phyloP scores from a whole-genome alignment of 2,888 invertebrate genomes.

The Microplitis manilae region DNA sequence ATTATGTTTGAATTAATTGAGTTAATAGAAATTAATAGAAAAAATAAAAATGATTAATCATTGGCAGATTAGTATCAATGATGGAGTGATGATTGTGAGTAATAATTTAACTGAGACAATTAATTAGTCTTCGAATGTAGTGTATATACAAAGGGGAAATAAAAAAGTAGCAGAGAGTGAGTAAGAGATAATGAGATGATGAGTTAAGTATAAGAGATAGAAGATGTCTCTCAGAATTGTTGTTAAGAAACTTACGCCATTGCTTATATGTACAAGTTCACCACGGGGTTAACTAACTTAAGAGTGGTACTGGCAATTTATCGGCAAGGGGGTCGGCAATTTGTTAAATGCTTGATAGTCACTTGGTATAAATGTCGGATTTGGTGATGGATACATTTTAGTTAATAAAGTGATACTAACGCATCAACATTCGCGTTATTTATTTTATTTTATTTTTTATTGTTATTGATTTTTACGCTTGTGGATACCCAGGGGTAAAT shows the following conservation, averaged over 20 bases:
- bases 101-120: neutral
- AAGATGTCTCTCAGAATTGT: slow-evolving; percentile 38
- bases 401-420: slow-evolving; percentile 47
- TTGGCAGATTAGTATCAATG: neutral
- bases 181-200: slow-evolving; percentile 6
- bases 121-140: slow-evolving; percentile 6
- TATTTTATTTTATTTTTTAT: neutral
- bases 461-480: neutral
- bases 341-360: slow-evolving; percentile 40
- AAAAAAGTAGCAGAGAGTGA: neutral
- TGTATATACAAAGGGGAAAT: neutral
- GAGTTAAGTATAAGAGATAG: neutral
- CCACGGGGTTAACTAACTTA: slow-evolving; percentile 57
- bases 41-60: neutral
- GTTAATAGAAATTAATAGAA: neutral
- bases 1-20: neutral
- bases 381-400: slow-evolving; percentile 49
- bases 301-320: slow-evolving; percentile 43
- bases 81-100: neutral
- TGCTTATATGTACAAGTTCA: slow-evolving; percentile 45
- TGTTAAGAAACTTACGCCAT: slow-evolving; percentile 36
- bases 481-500: neutral
- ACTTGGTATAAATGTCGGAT: slow-evolving; percentile 53
- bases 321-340: slow-evolving; percentile 49
- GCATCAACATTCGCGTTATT: slow-evolving; percentile 29